Conservation (phyloP, 1,140 invertebrate genomes). For the Paraescarpia echinospica region DNA sequence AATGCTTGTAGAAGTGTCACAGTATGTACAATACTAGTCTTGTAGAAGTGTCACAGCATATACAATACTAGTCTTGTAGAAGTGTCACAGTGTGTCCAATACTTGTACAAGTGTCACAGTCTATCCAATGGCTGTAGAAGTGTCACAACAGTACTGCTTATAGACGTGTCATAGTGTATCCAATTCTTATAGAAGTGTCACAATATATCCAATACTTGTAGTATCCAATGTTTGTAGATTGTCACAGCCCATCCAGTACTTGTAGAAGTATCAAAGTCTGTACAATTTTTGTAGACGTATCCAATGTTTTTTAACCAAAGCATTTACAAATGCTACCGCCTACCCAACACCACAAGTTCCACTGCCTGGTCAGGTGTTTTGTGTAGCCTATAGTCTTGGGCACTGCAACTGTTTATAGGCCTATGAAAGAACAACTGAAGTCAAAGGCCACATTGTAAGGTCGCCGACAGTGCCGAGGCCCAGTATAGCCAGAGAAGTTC, state of each 20-base stretch:
- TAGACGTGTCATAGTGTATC: not conserved
- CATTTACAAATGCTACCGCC: too few relatives aligned
- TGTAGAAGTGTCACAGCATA: too few relatives aligned
- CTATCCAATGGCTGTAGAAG: not conserved
- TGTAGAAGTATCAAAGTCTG: not conserved
- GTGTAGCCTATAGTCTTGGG: not conserved
- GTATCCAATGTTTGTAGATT: too few relatives aligned
- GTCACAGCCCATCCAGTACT: not conserved
- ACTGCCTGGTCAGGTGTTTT: not conserved
- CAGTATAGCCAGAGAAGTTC: not conserved
- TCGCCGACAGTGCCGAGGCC: not conserved
- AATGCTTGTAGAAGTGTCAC: too few relatives aligned
- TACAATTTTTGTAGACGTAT: too few relatives aligned
- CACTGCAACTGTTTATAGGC: not conserved
- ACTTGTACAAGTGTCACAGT: not conserved
- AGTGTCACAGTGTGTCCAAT: too few relatives aligned
- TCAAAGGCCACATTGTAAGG: not conserved
- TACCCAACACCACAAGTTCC: not conserved
- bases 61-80: too few relatives aligned
- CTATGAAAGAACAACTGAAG: not conserved
- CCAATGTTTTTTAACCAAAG: too few relatives aligned
- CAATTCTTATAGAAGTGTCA: not conserved
- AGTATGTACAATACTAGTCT: too few relatives aligned
- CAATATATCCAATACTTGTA: not conserved
- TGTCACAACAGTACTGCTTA: not conserved